Base-by-base conservation (phyloP, 1,140 invertebrate genomes). In the Dufourea novaeangliae region DNA sequence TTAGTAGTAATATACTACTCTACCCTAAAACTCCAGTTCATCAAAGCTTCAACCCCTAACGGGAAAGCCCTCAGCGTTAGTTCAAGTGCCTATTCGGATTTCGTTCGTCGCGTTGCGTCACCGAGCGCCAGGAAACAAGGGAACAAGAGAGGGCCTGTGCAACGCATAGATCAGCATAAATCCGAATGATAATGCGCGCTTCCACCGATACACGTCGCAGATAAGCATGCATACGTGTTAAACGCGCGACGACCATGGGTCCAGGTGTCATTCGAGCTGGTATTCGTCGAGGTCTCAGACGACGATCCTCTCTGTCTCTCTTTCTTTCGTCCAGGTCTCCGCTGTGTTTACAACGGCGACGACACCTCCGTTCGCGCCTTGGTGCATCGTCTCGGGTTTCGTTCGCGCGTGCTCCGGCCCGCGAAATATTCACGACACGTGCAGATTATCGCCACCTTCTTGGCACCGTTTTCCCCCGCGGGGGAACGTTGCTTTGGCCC, bases 381-480 rank as follows among this genome's bases (percentile, higher is more conserved):
- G 83, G 46, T 52, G 75, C 50, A 81, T 76, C 76, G 75, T 84
- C 76, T 87, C 85, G 39, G 73, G 59, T 87, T 87, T 74, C 85
- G 52, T 67, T 57, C 78, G 85, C 85, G 85, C 85, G 85, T 87
- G 85, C 82, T 86, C 80, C 83, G 12, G 25, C 69, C 79, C 79
- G 64, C 76, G 79, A 83, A 86, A 80, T 85, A 83, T 86, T 82
- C 66, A 66, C 82, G 82, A 87, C 85, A 86, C 85, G 79, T 86
- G 85, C 85, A 86, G 85, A 84, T 87, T 86, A 81, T 82, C 74
- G 68, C 81, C 81, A 85, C 79, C 84, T 79, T 82, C 83, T 79
- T n/a, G 57, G 78, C 69, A 70, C 70, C 74, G 62, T 54, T 66
- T 62, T 44, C 41, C 57, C 59, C 44, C n/a, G n/a, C n/a, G 20